Conservation (phyloP, 2,113 vertebrate genomes). For the Triplophysa rosa region DNA sequence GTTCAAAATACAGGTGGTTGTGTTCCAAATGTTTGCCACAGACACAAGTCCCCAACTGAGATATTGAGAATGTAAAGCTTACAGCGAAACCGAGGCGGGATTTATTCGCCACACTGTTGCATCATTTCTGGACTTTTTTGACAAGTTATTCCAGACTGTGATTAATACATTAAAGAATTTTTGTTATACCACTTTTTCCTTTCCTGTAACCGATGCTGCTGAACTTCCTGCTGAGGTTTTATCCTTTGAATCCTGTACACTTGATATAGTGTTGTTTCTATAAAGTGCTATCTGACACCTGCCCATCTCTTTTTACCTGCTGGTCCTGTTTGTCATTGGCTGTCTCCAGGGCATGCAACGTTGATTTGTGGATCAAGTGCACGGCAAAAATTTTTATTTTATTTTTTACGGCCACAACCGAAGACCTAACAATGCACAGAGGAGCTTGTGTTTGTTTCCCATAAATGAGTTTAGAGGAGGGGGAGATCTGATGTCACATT, state of each 20-base stretch:
- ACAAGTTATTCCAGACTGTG: neutral
- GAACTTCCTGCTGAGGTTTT: constrained; percentile 55
- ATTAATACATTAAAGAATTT: neutral
- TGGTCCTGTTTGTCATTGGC: constrained; percentile 57
- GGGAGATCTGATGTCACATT: constrained; percentile 11
- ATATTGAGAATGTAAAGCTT: neutral
- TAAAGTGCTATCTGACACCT: constrained; percentile 45
- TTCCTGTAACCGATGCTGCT: constrained; percentile 26
- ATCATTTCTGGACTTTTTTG: neutral
- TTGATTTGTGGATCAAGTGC: constrained; percentile 49
- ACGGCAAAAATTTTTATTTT: constrained; percentile 14
- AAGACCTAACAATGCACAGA: constrained; percentile 68
- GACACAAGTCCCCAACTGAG: constrained; percentile 2
- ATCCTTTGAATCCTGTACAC: constrained; percentile 39
- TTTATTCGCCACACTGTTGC: neutral
- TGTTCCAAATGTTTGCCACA: neutral
- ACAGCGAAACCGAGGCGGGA: neutral
- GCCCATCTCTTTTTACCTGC: constrained; percentile 52
- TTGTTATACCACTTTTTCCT: neutral
- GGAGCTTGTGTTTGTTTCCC: constrained; percentile 63
- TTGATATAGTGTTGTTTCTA: constrained; percentile 52
- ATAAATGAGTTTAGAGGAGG: constrained; percentile 12
- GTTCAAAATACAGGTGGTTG: constrained; percentile 20
- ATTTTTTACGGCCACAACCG: constrained; percentile 49
- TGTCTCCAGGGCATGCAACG: constrained; percentile 13